These are phyloP conservation scores for Gastrophysa polygoni DNA, from an alignment of 2,888 invertebrate genomes.

Conservation along the genomic window DNA sequence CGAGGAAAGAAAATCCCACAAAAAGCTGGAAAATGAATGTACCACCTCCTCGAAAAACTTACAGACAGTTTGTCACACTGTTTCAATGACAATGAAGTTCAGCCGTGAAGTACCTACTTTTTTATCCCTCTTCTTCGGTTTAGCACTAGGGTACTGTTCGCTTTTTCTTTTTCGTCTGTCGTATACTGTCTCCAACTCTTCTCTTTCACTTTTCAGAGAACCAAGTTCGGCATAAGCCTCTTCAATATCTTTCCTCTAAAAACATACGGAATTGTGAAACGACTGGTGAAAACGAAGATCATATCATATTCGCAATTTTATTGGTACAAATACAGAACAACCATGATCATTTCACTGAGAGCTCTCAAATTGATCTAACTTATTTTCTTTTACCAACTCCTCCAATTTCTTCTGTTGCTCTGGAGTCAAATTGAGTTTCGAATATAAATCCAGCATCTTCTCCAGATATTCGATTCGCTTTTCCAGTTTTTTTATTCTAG, in stretches of 20 bases:
- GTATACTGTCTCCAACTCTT: constrained; percentile 6
- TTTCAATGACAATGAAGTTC: no score
- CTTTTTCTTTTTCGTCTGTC: constrained; percentile 16
- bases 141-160: not conserved
- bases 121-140: constrained; percentile 11
- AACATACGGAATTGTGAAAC: not conserved
- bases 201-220: constrained; percentile 10
- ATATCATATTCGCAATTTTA: not conserved
- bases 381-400: constrained; percentile 39
- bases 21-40: no score
- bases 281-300: not conserved
- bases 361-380: constrained; percentile 5
- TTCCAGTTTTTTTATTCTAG: constrained; percentile 60
- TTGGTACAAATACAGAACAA: not conserved
- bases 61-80: no score
- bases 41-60: no score
- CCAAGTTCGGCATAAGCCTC: constrained; percentile 18
- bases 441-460: constrained; percentile 44
- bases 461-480: constrained; percentile 57
- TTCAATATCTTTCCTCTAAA: constrained; percentile 23
- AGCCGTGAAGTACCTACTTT: constrained; percentile 11
- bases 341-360: not conserved
- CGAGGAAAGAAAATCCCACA: no score
- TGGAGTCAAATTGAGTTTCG: constrained; percentile 46
- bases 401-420: constrained; percentile 47